Evolutionary conservation across 2,113 vertebrate species (phyloP).

Genomic region (Sinocyclocheilus rhinocerous): DNA sequence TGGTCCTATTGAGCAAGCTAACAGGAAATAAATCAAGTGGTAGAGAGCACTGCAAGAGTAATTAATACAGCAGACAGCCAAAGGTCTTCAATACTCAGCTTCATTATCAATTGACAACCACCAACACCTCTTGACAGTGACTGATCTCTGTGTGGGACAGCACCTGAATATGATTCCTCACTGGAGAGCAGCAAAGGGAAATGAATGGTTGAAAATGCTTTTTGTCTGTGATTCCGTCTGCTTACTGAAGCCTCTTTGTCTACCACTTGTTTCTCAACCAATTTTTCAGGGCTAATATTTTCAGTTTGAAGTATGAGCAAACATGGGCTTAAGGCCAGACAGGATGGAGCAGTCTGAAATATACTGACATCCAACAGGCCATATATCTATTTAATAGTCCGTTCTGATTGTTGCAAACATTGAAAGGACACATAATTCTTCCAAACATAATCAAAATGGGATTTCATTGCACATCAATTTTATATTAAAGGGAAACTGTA

Average conservation of each 20-base stretch:
- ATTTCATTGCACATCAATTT: conserved; percentile 7
- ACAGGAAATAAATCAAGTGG: conserved; percentile 93
- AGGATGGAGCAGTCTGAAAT: background rate
- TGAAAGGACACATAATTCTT: conserved; percentile 4
- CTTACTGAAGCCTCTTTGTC: conserved; percentile 35
- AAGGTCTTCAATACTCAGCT: conserved; percentile 78
- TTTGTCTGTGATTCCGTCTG: conserved; percentile 60
- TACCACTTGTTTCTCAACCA: background rate
- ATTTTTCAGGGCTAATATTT: background rate
- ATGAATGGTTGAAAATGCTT: conserved; percentile 64
- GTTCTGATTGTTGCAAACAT: conserved; percentile 11
- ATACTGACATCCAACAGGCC: conserved; percentile 15
- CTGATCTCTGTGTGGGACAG: conserved; percentile 67
- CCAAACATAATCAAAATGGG: conserved; percentile 2
- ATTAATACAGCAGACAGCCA: conserved; percentile 84
- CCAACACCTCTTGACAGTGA: conserved; percentile 80
- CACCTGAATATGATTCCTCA: conserved; percentile 61
- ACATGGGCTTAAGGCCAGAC: background rate
- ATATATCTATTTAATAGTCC: background rate
- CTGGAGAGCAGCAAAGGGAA: conserved; percentile 55
- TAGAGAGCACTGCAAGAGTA: conserved; percentile 84
- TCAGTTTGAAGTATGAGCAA: background rate
- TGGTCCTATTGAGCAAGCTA: conserved; percentile 81
- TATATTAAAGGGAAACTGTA: background rate
- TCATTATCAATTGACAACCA: conserved; percentile 85